Base-by-base conservation (phyloP, 2,113 vertebrate species). In the Macroglossus sobrinus region DNA sequence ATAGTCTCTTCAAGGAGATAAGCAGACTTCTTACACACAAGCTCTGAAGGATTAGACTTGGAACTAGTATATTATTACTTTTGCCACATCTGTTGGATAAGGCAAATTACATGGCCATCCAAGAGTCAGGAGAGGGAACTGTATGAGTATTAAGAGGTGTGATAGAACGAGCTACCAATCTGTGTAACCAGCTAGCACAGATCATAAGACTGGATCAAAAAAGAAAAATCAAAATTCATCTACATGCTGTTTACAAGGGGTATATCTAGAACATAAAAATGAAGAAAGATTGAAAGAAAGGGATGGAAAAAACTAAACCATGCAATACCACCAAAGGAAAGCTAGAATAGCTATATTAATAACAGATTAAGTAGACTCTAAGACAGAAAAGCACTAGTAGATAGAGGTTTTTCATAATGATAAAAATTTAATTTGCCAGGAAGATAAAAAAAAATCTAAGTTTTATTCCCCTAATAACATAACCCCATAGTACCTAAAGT, bases 381-480 rank as follows among this genome's bases (percentile, higher is more conserved):
- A 47, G 59, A 72, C 14, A 79, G 50, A 89, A 87, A 68, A 53
- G 11, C 21, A 55, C 28, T 30, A 69, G 10, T 79, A 38, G 38
- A 80, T 33, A 63, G 50, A 84, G 43, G 40, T 33, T 91, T 26
- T 86, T 89, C 43, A 76, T 92, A 92, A 45, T 92, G 35, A 79
- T 76, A 76, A 93, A 82, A 59, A 94, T 55, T 97, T 89, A 89
- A 75, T 86, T 75, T 69, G 18, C 68, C 53, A 89, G 63, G 14
- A 74, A 74, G 16, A 66, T 66, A 28, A 47, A 64, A 79, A 64
- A 79, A 74, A 82, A 40, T 82, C 24, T 63, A 82, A 90, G 18
- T 90, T 78, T 84, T 82, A 47, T 78, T 72, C 9, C 55, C 38
- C 26, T 71, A n/a, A 40, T 68, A 96, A 85, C 22, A 30, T 50